Evolutionary conservation across 2,888 invertebrate genomes (phyloP).

Genomic region (Leucania comma): DNA sequence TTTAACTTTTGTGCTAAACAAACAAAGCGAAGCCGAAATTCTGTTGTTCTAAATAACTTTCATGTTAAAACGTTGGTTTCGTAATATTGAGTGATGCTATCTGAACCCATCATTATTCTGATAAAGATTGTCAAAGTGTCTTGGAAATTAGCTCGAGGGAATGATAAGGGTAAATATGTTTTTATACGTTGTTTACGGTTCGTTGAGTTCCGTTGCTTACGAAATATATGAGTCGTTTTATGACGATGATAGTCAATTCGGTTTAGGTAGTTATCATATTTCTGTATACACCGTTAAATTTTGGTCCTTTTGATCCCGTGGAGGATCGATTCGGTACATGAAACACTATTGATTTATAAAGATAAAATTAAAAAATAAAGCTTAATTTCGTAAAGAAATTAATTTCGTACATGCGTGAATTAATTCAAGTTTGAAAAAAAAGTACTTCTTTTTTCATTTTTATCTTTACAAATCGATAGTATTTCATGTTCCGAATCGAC

Average conservation of each 20-base stretch:
- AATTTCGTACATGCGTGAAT: too few species aligned
- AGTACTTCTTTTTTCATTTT: too few species aligned
- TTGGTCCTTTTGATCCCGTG: too few species aligned
- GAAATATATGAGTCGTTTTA: background rate
- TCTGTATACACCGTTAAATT: too few species aligned
- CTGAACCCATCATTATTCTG: conserved; percentile 26
- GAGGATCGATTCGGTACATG: too few species aligned
- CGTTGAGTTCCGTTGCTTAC: background rate
- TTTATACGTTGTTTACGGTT: background rate
- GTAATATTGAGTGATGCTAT: conserved; percentile 57
- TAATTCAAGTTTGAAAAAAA: too few species aligned
- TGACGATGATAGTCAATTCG: background rate
- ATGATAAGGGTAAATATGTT: background rate
- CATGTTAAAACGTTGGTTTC: conserved; percentile 47
- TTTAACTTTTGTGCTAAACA: conserved; percentile 60
- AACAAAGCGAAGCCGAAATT: conserved; percentile 58
- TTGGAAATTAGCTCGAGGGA: conserved; percentile 19
- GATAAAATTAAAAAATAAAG: too few species aligned
- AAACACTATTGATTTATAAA: too few species aligned
- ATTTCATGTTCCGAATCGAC: too few species aligned
- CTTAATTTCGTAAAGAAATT: too few species aligned
- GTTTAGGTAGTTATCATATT: too few species aligned
- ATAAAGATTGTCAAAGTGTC: conserved; percentile 32
- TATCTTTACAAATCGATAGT: too few species aligned
- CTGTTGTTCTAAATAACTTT: conserved; percentile 58